Conservation (phyloP, 2,113 vertebrate species). For the Isichthys henryi region DNA sequence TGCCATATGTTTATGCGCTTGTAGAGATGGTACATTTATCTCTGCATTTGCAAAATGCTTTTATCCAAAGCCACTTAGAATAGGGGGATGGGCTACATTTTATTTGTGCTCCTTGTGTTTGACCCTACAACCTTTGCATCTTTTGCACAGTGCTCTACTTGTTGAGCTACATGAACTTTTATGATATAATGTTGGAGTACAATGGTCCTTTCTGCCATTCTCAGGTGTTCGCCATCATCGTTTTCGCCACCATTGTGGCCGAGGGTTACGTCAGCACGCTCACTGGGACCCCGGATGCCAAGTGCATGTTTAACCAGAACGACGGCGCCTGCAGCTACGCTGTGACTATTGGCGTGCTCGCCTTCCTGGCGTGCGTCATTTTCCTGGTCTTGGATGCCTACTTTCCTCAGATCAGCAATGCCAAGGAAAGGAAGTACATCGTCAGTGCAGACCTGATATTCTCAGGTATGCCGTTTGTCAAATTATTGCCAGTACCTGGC, state of each 20-base stretch:
- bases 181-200: background rate
- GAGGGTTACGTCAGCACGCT: slow-evolving; percentile 64
- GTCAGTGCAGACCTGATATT: slow-evolving; percentile 72
- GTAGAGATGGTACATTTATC: background rate
- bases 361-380: slow-evolving; percentile 71
- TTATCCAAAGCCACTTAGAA: background rate
- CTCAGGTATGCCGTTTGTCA: slow-evolving; percentile 60
- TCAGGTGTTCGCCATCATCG: slow-evolving; percentile 77
- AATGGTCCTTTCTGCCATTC: background rate
- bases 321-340: slow-evolving; percentile 74
- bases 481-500: background rate
- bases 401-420: slow-evolving; percentile 76
- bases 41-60: background rate
- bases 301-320: slow-evolving; percentile 74
- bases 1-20: background rate
- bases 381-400: slow-evolving; percentile 73
- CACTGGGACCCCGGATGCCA: accelerated
- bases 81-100: background rate
- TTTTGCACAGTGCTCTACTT: background rate
- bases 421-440: slow-evolving; percentile 71
- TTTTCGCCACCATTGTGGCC: slow-evolving; percentile 71
- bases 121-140: background rate
- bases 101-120: background rate
- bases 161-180: background rate
- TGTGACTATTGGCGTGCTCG: slow-evolving; percentile 69